Conservation (phyloP, 2,797 vertebrate species). For the Acropternis orthonyx region DNA sequence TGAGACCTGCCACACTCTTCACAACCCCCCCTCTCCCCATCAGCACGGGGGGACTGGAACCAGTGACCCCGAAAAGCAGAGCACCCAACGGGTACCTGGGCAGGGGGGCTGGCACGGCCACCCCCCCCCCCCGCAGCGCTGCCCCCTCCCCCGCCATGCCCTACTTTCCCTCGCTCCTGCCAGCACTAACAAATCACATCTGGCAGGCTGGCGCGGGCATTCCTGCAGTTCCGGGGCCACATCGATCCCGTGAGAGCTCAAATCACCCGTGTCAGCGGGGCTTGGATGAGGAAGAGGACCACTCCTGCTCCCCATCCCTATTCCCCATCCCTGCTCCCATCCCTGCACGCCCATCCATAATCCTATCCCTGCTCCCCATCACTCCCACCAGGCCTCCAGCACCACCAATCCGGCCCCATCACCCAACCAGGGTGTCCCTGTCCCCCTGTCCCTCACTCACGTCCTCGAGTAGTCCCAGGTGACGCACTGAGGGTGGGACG, state of each 20-base stretch:
- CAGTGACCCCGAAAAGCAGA: neutral
- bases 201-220: constrained; percentile 1
- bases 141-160: neutral
- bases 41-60: neutral
- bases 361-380: neutral
- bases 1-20: neutral
- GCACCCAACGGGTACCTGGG: neutral
- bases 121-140: neutral
- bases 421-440: neutral
- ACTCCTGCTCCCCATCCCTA: neutral
- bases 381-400: neutral
- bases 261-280: neutral
- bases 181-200: neutral
- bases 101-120: neutral
- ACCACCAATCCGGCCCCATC: neutral
- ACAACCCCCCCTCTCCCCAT: fast-evolving
- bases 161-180: constrained; percentile 1
- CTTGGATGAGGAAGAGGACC: neutral
- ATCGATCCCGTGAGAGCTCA: neutral
- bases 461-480: constrained; percentile 93
- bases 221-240: neutral
- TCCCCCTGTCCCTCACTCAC: constrained; percentile 80
- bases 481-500: constrained; percentile 91
- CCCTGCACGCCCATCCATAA: neutral
- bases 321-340: too few species aligned